Evolutionary conservation across 2,888 invertebrate genomes (phyloP), one percentile per base, ranked within the genome.

Genomic region (Campopleginae sp.): DNA sequence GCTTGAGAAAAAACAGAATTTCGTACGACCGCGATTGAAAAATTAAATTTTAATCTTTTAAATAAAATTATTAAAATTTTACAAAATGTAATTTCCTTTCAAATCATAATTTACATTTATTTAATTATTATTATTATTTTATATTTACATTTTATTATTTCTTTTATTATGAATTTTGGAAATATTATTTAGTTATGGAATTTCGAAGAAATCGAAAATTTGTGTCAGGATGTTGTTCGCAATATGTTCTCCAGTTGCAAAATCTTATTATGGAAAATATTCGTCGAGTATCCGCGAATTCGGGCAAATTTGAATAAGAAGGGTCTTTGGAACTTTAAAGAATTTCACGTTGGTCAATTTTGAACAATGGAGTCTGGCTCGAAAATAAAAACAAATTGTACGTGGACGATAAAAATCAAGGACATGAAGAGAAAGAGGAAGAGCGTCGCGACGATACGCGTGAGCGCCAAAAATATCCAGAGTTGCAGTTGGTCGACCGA

Each of bases 381-480:
- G 27, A 2, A 38, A 42, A 42, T 14, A 75, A 42, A 65, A 51
- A 65, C n/a, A 33, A 63, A 33, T 1, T 19, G 33, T 3, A 65
- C 8, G 17, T 14, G 31, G n/a, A 54, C n/a, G 31, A 76, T 38
- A 51, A 51, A 51, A 12, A 58, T 23, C 23, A 72, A 58, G 6
- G 12, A 42, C 31, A 33, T n/a, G 0, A 8, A 58, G 14, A 42
- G 44, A 17, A 54, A 48, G 23, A 58, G 17, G 23, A 77, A 66
- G 68, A 68, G 66, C 66, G 65, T 66, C 48, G 72, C 61, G 31
- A 66, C 63, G 77, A 80, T 68, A 58, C 66, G 72, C 71, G 66
- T 68, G 77, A 79, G 75, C 77, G 84, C 72, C 77, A 58, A 80
- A 84, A 77, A 84, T 84, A 80, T 84, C 63, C 71, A 46, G 54